phyloP scores from a whole-genome alignment of 2,797 vertebrate species.

The Platyrinchus mystaceus region DNA sequence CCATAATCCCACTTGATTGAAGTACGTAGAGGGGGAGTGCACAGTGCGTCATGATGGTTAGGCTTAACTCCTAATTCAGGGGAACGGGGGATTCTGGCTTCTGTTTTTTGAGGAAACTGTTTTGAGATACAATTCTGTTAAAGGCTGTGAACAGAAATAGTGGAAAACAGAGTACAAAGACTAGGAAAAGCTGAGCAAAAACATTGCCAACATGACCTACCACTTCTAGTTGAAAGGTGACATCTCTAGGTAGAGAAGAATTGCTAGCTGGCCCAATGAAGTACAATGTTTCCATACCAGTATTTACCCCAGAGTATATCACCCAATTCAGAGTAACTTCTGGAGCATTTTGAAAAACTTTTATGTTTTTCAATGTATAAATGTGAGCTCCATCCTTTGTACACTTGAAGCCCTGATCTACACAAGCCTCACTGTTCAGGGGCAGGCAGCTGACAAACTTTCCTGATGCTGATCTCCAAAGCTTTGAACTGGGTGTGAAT shows the following conservation, averaged over 20 bases:
- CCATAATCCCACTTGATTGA: background rate
- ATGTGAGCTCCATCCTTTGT: background rate
- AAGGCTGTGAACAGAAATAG: background rate
- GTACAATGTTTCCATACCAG: background rate
- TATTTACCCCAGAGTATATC: background rate
- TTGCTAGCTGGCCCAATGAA: background rate
- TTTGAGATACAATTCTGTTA: background rate
- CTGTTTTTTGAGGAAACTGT: background rate
- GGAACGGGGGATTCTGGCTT: background rate
- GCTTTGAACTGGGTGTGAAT: background rate
- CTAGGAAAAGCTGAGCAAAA: background rate
- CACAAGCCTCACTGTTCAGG: background rate
- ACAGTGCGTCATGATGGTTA: accelerated
- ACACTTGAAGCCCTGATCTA: background rate
- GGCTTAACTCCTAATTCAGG: background rate
- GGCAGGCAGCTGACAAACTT: background rate
- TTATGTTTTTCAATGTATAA: background rate
- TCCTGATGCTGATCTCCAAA: background rate
- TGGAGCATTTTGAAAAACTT: background rate
- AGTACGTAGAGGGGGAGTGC: background rate
- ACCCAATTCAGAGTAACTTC: background rate
- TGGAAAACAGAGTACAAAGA: background rate
- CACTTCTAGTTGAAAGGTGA: background rate
- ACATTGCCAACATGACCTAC: background rate
- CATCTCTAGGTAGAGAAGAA: background rate